Evolutionary conservation across 1,140 invertebrate species (phyloP).

Genomic region (Meloidogyne hapla): DNA sequence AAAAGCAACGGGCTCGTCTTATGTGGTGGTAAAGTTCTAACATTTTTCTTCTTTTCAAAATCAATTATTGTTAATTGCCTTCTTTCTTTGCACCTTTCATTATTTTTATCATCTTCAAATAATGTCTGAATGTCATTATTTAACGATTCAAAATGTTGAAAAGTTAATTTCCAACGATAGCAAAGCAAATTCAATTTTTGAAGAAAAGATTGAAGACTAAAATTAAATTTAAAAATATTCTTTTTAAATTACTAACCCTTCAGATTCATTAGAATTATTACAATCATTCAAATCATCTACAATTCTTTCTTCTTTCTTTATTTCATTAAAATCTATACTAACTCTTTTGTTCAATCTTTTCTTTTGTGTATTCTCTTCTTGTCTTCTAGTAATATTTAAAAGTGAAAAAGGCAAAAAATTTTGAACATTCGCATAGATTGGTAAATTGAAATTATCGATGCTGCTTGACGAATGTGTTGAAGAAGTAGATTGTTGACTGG

Average conservation of each 20-base stretch:
- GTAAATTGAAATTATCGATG: no score
- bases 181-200: not conserved
- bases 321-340: not conserved
- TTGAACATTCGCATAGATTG: not conserved
- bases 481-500: not conserved
- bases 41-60: not conserved
- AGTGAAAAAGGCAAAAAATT: not conserved
- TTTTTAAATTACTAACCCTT: not conserved
- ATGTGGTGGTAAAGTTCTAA: not conserved
- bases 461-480: not conserved
- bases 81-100: not conserved
- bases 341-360: not conserved
- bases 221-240: conserved; percentile 6
- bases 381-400: conserved; percentile 3
- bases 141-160: not conserved
- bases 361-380: not conserved
- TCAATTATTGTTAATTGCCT: not conserved
- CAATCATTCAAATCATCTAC: conserved; percentile 2
- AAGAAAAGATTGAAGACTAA: not conserved
- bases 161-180: not conserved
- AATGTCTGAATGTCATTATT: not conserved
- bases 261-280: not conserved
- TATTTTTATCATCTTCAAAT: not conserved
- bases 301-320: not conserved
- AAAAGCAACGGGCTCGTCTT: conserved; percentile 7